Base-by-base conservation (phyloP, 92 coral and sea anemone species). In the Umimayanthus kanabou region DNA sequence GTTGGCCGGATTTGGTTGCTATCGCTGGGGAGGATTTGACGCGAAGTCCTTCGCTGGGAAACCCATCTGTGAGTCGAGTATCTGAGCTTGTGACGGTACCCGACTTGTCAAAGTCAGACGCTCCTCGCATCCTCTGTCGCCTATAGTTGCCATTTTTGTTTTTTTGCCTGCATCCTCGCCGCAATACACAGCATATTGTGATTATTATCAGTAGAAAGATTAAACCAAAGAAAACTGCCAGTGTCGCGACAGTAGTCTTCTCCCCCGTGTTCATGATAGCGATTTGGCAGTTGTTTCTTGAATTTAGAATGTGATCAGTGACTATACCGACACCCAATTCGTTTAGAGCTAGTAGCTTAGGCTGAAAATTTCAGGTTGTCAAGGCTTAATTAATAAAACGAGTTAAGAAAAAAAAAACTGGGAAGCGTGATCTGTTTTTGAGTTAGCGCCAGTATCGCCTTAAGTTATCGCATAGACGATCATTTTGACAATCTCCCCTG, bases 21-120 rank as follows among this genome's bases (percentile, higher is more conserved):
- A n/a, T 53, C 67, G 76, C 77, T 13, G 86, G 42, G 2, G 61
- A 67, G 57, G 86, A 30, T 67, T 82, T 82, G 37, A 42, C 61
- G n/a, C 76, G 86, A 25, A 82, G 77, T 43, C 86, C 86, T 23
- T 82, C 90, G 43, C 85, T 87, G 9, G 92, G 84, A 82, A 85
- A 78, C 40, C 89, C 91, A 50, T 91, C 94, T 5, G 94, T 91
- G 16, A 91, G 76, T 58, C 94, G 79, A 23, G 94, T 91, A 55
- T 91, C 94, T 6, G 94, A 91, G 81, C 94, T 91, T 42, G 94
- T 91, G 64, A 89, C 65, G 5, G 94, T 91, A 4, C 94, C 94
- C 75, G 94, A 91, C 64, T 91, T 91, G 39, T 91, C 94, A 70
- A 89, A 91, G 64, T 91, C 92, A 2, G 94, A 80, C 72, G 49